Percentiles rank a stretch among this genome's conserved stretches.
These are phyloP conservation scores for Tapirus terrestris DNA, from an alignment of 2,113 vertebrate species.

Conservation along the genomic window DNA sequence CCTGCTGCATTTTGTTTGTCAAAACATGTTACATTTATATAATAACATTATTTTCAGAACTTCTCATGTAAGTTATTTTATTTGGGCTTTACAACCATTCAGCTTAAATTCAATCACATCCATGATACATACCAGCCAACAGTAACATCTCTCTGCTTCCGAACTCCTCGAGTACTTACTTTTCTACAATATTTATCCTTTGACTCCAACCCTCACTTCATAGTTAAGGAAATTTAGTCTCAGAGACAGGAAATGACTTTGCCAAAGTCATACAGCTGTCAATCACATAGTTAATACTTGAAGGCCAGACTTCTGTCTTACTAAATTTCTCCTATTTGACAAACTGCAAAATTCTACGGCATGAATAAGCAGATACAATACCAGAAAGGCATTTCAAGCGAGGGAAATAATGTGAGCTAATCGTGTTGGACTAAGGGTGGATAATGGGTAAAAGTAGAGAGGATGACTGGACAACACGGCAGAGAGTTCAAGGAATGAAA, in stretches of 20 bases:
- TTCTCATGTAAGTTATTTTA: neutral
- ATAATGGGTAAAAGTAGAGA: neutral
- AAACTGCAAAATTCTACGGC: neutral
- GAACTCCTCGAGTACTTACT: neutral
- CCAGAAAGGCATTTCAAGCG: neutral
- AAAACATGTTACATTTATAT: neutral
- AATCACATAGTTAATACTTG: neutral
- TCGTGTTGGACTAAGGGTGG: neutral
- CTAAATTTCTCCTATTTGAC: neutral
- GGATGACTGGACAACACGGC: neutral
- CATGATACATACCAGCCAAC: neutral
- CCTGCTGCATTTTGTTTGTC: neutral
- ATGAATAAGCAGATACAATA: neutral
- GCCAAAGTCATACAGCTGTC: neutral
- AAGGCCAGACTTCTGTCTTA: neutral
- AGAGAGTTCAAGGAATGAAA: neutral
- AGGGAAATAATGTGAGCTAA: neutral
- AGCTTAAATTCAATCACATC: neutral
- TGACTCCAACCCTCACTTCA: neutral
- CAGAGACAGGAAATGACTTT: neutral
- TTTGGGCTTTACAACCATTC: neutral
- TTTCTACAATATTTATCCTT: neutral
- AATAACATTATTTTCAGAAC: neutral
- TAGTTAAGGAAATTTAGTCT: neutral
- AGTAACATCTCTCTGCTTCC: neutral